Percentiles rank a stretch among this genome's conserved stretches.
Evolutionary conservation across 2,113 vertebrate genomes (phyloP).

Genomic region (Centropus unirufus): DNA sequence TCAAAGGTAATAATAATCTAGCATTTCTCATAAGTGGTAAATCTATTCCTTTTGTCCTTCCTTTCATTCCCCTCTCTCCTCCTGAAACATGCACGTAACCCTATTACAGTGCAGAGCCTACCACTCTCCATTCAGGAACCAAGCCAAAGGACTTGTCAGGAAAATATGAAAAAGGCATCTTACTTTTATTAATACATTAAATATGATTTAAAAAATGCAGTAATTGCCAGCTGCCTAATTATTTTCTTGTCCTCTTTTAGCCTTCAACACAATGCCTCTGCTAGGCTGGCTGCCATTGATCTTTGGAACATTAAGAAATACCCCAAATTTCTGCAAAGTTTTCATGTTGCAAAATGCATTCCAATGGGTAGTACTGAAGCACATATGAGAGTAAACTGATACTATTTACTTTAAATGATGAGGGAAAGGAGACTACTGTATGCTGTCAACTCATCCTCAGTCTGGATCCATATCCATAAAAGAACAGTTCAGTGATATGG

Average conservation of each 20-base stretch:
- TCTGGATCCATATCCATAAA: not conserved
- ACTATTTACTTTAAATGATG: not conserved
- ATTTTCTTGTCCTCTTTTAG: conserved; percentile 30
- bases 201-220: not conserved
- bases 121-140: not conserved
- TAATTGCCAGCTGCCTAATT: conserved; percentile 22
- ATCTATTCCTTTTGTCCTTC: not conserved
- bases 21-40: not conserved
- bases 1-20: not conserved
- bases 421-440: not conserved
- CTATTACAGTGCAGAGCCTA: not conserved
- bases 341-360: not conserved
- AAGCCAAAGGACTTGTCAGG: not conserved
- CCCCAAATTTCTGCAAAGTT: not conserved
- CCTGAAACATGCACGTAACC: not conserved
- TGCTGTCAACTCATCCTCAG: not conserved
- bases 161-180: not conserved
- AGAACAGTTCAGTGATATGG: not conserved
- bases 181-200: conserved; percentile 22
- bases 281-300: not conserved
- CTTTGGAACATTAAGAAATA: not conserved
- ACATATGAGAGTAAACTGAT: not conserved
- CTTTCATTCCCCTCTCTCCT: not conserved
- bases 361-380: not conserved
- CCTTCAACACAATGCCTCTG: not conserved